Conservation (phyloP, 2,113 vertebrate species). For the Osmerus mordax region DNA sequence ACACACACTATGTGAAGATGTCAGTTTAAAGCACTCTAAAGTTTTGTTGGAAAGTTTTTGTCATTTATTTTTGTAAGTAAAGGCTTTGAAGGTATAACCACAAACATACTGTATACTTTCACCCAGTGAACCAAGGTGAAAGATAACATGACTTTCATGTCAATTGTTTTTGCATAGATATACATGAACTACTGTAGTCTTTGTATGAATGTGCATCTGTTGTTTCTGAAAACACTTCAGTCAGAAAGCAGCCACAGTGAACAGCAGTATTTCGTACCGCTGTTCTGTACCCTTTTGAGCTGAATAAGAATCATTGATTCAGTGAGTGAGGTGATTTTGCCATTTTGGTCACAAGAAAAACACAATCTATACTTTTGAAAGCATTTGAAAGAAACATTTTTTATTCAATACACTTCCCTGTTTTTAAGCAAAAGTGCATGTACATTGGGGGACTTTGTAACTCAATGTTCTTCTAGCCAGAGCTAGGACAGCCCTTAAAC, state of each 20-base stretch:
- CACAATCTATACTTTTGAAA: conserved; percentile 14
- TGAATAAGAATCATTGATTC: conserved; percentile 13
- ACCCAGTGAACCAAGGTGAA: no score
- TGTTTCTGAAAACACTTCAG: no score
- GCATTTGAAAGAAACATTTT: background rate
- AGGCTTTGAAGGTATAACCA: background rate
- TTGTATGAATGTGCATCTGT: no score
- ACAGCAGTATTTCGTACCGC: background rate
- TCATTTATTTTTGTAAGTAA: no score
- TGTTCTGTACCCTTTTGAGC: background rate
- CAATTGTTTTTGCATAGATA: background rate
- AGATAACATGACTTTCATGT: no score
- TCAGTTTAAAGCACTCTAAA: background rate
- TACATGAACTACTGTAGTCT: no score
- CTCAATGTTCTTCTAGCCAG: no score
- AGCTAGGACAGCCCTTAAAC: no score
- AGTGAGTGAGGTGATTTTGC: background rate
- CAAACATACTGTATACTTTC: no score
- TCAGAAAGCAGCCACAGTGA: no score
- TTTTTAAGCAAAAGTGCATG: conserved; percentile 26
- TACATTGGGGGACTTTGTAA: no score
- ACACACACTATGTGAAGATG: background rate
- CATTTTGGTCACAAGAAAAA: no score
- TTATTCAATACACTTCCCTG: conserved; percentile 20
- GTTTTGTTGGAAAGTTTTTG: background rate